phyloP scores from a whole-genome alignment of 2,888 invertebrate species.

The Tetheella fluctuosa region DNA sequence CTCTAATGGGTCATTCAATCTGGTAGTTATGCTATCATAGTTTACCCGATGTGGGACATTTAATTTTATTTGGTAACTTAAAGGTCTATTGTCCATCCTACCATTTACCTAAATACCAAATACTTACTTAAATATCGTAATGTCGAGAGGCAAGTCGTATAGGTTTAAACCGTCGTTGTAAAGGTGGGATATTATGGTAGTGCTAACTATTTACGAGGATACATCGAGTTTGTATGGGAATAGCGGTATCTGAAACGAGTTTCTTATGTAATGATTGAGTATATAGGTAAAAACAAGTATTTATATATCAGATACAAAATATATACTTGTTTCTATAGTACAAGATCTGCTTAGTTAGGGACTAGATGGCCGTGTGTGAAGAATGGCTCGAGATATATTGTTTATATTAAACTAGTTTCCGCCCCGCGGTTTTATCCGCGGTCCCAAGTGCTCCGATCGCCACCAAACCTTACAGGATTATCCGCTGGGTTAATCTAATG shows the following conservation, averaged over 20 bases:
- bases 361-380: no score
- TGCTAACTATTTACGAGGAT: conserved; percentile 32
- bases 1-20: not conserved
- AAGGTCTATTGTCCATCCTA: not conserved
- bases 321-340: no score
- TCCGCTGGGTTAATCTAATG: no score
- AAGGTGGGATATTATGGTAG: conserved; percentile 17
- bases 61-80: conserved; percentile 1
- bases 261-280: no score
- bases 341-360: no score
- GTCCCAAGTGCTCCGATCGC: no score
- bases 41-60: not conserved
- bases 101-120: conserved; percentile 4
- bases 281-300: no score
- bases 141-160: not conserved
- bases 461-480: no score
- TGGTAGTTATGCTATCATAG: not conserved
- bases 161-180: conserved; percentile 14
- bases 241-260: not conserved
- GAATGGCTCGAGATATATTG: no score
- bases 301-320: no score
- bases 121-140: conserved; percentile 13
- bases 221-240: not conserved
- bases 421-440: no score
- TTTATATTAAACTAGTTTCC: no score